These are phyloP conservation scores for Camptogramma bilineatum DNA, from an alignment of 2,888 invertebrate genomes.

Conservation along the genomic window DNA sequence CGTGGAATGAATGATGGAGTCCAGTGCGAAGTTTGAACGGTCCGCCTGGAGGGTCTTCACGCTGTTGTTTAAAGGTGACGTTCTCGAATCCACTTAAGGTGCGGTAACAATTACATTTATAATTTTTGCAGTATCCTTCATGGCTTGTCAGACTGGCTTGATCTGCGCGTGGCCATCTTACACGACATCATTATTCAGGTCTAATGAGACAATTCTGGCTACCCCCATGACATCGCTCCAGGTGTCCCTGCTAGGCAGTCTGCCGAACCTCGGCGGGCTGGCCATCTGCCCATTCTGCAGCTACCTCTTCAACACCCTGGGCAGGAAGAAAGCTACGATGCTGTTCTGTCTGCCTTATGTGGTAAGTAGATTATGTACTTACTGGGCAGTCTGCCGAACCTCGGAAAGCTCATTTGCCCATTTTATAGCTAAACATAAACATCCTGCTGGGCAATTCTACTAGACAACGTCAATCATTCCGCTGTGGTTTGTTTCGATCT, in stretches of 20 bases:
- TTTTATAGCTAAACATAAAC: constrained; percentile 71
- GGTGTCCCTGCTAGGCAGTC: constrained; percentile 70
- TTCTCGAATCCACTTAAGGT: constrained; percentile 70
- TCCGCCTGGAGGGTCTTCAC: too few relatives aligned
- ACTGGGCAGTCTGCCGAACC: constrained; percentile 70
- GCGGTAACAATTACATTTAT: constrained; percentile 69
- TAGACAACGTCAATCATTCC: too few relatives aligned
- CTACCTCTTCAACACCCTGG: constrained; percentile 64
- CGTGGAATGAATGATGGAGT: too few relatives aligned
- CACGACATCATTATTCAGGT: constrained; percentile 65
- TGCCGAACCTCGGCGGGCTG: constrained; percentile 70
- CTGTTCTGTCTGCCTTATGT: constrained; percentile 70
- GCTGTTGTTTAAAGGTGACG: too few relatives aligned
- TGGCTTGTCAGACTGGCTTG: constrained; percentile 68
- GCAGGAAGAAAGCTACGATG: constrained; percentile 73
- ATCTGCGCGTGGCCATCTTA: constrained; percentile 75
- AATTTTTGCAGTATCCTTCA: constrained; percentile 63
- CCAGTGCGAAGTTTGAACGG: too few relatives aligned
- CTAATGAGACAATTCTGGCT: constrained; percentile 68
- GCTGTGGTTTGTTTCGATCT: too few relatives aligned
- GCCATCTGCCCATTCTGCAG: constrained; percentile 70
- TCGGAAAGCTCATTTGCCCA: constrained; percentile 70
- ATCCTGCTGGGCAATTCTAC: too few relatives aligned
- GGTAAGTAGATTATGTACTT: too few relatives aligned
- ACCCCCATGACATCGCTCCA: constrained; percentile 64